Evolutionary conservation across 2,888 invertebrate genomes (phyloP), one percentile per base, ranked within the genome.

Genomic region (Octonoba sinensis): DNA sequence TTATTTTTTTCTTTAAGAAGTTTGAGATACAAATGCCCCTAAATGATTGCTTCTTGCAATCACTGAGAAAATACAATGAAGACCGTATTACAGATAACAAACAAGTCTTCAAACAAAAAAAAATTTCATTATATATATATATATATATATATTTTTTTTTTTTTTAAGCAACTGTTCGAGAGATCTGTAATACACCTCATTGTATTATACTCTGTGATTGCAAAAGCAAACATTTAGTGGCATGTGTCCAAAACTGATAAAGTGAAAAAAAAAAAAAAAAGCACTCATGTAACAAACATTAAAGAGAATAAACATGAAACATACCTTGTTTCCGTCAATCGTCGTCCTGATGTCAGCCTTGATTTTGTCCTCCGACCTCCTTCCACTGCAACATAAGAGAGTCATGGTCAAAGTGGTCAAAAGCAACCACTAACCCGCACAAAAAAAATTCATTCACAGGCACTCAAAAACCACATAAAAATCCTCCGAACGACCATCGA

Each of bases 321-420:
- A 47, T 65, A 82, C 81, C 75, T 70, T 82, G 18, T 75, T 82
- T 0, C 70, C 20, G n/a, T 82, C 81, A 13, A 75, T 47, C 22
- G 62, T 51, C 46, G 70, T 69, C 18, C 57, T 47, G 16, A 59
- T 59, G 2, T 47, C 54, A 16, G 65, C 20, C 24, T 70, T 74
- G n/a, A 54, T 70, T 59, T 82, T 74, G 36, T 82, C 81, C 56
- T 82, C 81, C 4, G 70, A 24, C 59, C 81, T 69, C 27, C 81
- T 67, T 49, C 81, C 81, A 65, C 81, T 82, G 70, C 81, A 82
- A 82, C 81, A 82, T 65, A 82, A 75, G 46, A 82, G 81, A 65
- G 75, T 75, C 74, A 75, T 75, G 8, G 22, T 75, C 8, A 44
- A 51, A n/a, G n/a, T n/a, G n/a, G n/a, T 15, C 18, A 62, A 20